Conservation (phyloP, 2,888 invertebrate species). For the Fragum fragum region DNA sequence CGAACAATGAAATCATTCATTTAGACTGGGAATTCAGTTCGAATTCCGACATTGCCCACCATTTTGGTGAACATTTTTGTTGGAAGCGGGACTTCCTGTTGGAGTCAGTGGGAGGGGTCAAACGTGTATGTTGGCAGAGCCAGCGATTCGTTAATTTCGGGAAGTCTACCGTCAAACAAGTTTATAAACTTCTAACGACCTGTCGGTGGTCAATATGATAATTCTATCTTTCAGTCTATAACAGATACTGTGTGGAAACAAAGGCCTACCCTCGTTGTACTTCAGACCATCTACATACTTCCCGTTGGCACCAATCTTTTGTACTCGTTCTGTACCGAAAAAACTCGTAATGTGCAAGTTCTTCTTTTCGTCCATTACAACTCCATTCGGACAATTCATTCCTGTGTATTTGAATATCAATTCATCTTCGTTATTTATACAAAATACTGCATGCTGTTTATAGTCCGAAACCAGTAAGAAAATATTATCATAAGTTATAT, state of each 20-base stretch:
- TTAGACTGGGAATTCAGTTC: too few species aligned
- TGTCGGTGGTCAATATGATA: slow-evolving; percentile 57
- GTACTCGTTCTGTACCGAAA: slow-evolving; percentile 57
- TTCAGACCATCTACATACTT: slow-evolving; percentile 58
- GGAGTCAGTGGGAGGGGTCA: too few species aligned
- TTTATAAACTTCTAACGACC: slow-evolving; percentile 57
- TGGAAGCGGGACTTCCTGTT: too few species aligned
- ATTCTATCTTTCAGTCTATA: slow-evolving; percentile 56
- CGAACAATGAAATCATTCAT: too few species aligned
- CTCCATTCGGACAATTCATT: slow-evolving; percentile 61
- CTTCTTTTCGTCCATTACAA: slow-evolving; percentile 61
- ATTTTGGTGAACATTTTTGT: too few species aligned
- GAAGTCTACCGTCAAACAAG: slow-evolving; percentile 50
- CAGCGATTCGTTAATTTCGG: too few species aligned
- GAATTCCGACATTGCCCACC: too few species aligned
- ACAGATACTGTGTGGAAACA: slow-evolving; percentile 64
- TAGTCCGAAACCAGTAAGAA: slow-evolving; percentile 61
- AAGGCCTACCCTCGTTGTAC: slow-evolving; percentile 41
- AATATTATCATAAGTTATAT: slow-evolving; percentile 57
- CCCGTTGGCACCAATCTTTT: slow-evolving; percentile 59
- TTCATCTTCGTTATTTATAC: slow-evolving; percentile 60
- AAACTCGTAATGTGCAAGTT: slow-evolving; percentile 62
- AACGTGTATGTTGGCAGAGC: too few species aligned
- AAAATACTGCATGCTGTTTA: slow-evolving; percentile 50
- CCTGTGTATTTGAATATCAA: slow-evolving; percentile 58